A percentile compares a stretch with the other conserved stretches of the same genome.
These are phyloP conservation scores for Coelopa frigida DNA, from an alignment of 1,140 invertebrate genomes.

Conservation along the genomic window DNA sequence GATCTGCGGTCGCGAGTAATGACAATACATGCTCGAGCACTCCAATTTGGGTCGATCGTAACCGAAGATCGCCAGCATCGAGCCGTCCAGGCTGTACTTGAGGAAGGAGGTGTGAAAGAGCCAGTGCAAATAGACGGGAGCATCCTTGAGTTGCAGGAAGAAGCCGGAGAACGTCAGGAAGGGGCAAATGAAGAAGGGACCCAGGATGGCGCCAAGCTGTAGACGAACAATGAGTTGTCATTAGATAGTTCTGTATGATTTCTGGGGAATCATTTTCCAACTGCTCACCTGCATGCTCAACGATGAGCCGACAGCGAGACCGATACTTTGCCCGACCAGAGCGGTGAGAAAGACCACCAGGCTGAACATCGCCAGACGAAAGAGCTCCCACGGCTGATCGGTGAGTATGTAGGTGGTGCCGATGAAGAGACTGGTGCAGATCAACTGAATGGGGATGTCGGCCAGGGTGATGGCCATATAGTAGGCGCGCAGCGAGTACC, in stretches of 20 bases:
- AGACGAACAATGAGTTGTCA: slow-evolving; percentile 26
- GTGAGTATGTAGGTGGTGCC: slow-evolving; percentile 78
- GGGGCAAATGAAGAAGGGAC: slow-evolving; percentile 73
- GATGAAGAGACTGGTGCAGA: slow-evolving; percentile 66
- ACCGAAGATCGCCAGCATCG: slow-evolving; percentile 55
- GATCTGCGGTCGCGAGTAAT: slow-evolving; percentile 60
- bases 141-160: slow-evolving; percentile 77
- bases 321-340: slow-evolving; percentile 75
- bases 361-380: slow-evolving; percentile 63
- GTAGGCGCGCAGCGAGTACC: slow-evolving; percentile 87
- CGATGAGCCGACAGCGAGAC: slow-evolving; percentile 73
- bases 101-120: slow-evolving; percentile 79
- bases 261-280: too few species aligned
- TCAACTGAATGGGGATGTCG: slow-evolving; percentile 77
- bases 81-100: slow-evolving; percentile 69
- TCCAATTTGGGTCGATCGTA: slow-evolving; percentile 60
- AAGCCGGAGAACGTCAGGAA: slow-evolving; percentile 86
- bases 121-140: slow-evolving; percentile 72
- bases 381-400: slow-evolving; percentile 63
- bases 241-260: slow-evolving; percentile 3
- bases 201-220: slow-evolving; percentile 76
- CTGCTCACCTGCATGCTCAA: slow-evolving; percentile 61
- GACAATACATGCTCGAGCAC: slow-evolving; percentile 61
- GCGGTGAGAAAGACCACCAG: slow-evolving; percentile 68
- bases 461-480: slow-evolving; percentile 79